Evolutionary conservation across 1,140 invertebrate species (phyloP).

Genomic region (Drosophila malerkotliana): DNA sequence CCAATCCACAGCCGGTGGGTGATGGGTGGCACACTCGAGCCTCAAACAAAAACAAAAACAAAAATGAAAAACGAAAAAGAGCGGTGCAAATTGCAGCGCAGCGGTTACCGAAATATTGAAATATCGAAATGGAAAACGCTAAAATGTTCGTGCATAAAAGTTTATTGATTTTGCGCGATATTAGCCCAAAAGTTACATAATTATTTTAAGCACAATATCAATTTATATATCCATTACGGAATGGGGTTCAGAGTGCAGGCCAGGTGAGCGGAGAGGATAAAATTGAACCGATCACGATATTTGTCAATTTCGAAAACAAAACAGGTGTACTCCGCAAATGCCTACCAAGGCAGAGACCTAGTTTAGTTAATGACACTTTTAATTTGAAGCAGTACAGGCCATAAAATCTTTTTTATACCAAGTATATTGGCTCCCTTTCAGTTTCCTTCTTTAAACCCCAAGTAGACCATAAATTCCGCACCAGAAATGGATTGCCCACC

Average conservation of each 20-base stretch:
- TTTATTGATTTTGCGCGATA: constrained; percentile 75
- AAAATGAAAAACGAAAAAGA: constrained; percentile 7
- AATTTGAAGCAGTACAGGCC: background rate
- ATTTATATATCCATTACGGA: constrained; percentile 55
- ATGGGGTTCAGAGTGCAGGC: constrained; percentile 40
- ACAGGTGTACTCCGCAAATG: constrained; percentile 11
- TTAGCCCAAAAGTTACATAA: constrained; percentile 64
- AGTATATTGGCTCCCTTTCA: background rate
- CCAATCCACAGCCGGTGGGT: constrained; percentile 61
- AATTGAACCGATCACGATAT: constrained; percentile 27
- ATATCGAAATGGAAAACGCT: constrained; percentile 69
- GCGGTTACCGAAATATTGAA: constrained; percentile 41
- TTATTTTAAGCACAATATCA: constrained; percentile 64
- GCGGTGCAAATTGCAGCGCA: constrained; percentile 69
- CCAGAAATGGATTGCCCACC: constrained; percentile 33
- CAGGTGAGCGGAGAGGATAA: constrained; percentile 2
- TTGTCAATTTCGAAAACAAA: constrained; percentile 30
- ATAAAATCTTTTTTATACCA: background rate
- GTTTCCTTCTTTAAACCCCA: constrained; percentile 1
- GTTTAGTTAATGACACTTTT: background rate
- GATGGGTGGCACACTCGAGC: constrained; percentile 39
- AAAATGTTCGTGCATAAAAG: constrained; percentile 65
- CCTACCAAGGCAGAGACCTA: background rate
- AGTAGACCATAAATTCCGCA: constrained; percentile 47
- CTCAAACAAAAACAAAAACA: constrained; percentile 1